Conservation (phyloP, 2,113 vertebrate genomes). For the Genyomyrus donnyi region DNA sequence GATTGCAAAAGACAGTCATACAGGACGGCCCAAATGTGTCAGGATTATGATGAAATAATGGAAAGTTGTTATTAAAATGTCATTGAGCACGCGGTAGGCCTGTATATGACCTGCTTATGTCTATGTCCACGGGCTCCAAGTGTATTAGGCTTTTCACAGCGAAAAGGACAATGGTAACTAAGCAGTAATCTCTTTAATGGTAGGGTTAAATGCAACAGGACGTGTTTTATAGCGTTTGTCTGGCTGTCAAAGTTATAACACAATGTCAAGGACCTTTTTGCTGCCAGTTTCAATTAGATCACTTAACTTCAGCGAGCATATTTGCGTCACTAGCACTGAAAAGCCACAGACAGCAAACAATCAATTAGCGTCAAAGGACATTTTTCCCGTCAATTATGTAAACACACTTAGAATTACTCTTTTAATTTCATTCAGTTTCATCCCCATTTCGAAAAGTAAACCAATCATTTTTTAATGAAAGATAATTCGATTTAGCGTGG, state of each 20-base stretch:
- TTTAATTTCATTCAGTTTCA: not conserved
- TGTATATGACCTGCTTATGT: not conserved
- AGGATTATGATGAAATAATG: not conserved
- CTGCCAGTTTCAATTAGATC: slow-evolving; percentile 19
- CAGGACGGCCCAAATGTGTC: not conserved
- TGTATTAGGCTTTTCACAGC: not conserved
- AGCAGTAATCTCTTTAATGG: not conserved
- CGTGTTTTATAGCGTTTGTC: not conserved
- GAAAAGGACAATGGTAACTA: not conserved
- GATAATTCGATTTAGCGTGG: slow-evolving; percentile 16
- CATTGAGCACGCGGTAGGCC: not conserved
- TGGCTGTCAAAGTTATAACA: not conserved
- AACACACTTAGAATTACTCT: not conserved
- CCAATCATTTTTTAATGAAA: not conserved
- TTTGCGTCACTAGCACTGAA: not conserved
- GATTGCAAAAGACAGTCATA: not conserved
- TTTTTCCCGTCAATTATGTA: slow-evolving; percentile 1
- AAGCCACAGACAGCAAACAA: not conserved
- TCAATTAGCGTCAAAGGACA: slow-evolving; percentile 23
- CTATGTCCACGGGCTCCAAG: not conserved
- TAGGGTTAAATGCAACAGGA: not conserved
- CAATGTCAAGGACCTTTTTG: not conserved
- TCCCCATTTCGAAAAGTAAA: not conserved
- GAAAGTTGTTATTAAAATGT: not conserved
- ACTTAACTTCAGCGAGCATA: not conserved